Evolutionary conservation across 1,140 invertebrate species (phyloP).

Genomic region (Apis florea): DNA sequence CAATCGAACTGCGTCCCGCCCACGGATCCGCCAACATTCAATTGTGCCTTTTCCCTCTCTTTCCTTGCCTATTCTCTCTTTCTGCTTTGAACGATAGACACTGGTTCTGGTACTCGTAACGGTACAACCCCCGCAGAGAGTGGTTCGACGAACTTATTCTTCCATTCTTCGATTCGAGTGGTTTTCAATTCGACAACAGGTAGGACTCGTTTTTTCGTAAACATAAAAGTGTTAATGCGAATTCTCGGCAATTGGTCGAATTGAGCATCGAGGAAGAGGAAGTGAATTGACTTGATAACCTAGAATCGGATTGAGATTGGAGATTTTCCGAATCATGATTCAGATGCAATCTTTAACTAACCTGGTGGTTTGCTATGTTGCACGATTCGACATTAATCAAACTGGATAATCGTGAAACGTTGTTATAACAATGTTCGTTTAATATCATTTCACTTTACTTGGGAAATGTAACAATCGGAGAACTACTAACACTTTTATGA

Average conservation of each 20-base stretch:
- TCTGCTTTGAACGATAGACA: constrained; percentile 17
- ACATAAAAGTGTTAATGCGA: neutral
- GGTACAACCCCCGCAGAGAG: constrained; percentile 47
- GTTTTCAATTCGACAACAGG: constrained; percentile 26
- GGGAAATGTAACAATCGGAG: constrained; percentile 18
- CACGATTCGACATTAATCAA: constrained; percentile 27
- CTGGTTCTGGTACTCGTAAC: constrained; percentile 40
- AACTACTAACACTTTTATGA: no score
- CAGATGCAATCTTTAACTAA: constrained; percentile 38
- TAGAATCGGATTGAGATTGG: constrained; percentile 13
- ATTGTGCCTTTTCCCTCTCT: constrained; percentile 64
- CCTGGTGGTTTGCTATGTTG: constrained; percentile 36
- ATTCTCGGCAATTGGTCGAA: neutral
- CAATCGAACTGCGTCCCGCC: constrained; percentile 73
- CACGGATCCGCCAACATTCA: constrained; percentile 72
- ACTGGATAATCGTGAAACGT: constrained; percentile 43
- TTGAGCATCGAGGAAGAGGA: neutral
- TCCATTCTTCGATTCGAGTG: constrained; percentile 24
- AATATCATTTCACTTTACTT: constrained; percentile 16
- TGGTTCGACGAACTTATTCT: constrained; percentile 30
- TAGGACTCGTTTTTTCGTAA: neutral
- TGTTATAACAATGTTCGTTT: neutral
- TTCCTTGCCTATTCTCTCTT: constrained; percentile 11
- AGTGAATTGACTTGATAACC: neutral
- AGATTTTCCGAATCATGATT: constrained; percentile 34